Conservation (phyloP, 2,113 vertebrate species). For the Spilogale gracilis region DNA sequence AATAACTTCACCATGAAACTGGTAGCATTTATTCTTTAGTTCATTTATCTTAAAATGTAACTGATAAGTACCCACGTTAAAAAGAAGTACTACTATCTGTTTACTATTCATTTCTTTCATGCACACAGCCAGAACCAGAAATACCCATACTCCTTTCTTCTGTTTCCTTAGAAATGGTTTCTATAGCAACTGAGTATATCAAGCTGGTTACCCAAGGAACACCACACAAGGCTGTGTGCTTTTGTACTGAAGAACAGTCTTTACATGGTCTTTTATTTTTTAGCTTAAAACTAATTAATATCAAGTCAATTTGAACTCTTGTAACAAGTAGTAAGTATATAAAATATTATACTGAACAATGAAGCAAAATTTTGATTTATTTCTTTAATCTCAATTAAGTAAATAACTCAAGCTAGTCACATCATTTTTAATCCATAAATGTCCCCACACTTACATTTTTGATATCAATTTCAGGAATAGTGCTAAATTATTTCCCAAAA, state of each 20-base stretch:
- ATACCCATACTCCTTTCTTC: conserved; percentile 60
- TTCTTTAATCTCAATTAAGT: conserved; percentile 62
- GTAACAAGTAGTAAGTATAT: background rate
- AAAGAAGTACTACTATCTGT: background rate
- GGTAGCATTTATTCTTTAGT: background rate
- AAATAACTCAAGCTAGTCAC: background rate
- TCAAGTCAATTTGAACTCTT: background rate
- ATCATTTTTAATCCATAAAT: conserved; percentile 56
- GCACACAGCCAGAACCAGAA: conserved; percentile 57
- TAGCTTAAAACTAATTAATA: conserved; percentile 53
- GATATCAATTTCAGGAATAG: background rate
- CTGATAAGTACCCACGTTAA: conserved; percentile 50
- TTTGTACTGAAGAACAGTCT: conserved; percentile 56
- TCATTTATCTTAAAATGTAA: background rate
- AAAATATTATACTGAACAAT: conserved; percentile 21
- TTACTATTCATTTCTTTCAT: conserved; percentile 71
- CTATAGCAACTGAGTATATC: conserved; percentile 81
- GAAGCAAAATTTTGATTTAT: conserved; percentile 38
- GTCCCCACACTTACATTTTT: background rate
- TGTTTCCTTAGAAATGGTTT: conserved; percentile 83
- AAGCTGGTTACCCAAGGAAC: conserved; percentile 58
- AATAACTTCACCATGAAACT: conserved; percentile 5
- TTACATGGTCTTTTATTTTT: conserved; percentile 63
- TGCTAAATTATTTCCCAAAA: conserved; percentile 11
- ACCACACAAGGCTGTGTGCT: conserved; percentile 41